Evolutionary conservation across 1,140 invertebrate species (phyloP), one percentile per base, ranked within the genome.

Genomic region (Nomia melanderi): DNA sequence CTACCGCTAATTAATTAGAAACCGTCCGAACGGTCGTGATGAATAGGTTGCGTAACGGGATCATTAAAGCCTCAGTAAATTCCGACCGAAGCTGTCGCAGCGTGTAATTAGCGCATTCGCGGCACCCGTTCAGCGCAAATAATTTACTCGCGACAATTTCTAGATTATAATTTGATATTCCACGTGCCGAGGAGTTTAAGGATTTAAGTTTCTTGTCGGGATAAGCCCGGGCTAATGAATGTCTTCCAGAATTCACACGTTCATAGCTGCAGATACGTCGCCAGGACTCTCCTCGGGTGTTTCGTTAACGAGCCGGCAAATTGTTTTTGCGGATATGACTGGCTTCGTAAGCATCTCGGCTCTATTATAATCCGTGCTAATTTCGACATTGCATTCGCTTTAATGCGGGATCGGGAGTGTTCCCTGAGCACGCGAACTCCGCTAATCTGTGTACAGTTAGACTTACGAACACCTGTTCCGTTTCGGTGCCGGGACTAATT

Each of bases 1-100:
- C 70, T 85, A 64, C 77, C 80, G 71, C 82, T 86, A 86, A 88
- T 89, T 89, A 90, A 90, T 89, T 90, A 90, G 81, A 81, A 77
- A 75, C 82, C 85, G 79, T 88, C 79, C 76, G 67, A 74, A 81
- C 79, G 80, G 81, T 62, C 78, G 82, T 88, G 88, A 90, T 88
- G 87, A 90, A 89, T 89, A 86, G 88, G 77, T 67, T 62, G 73
- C 78, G 82, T 88, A 88, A 89, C 86, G 76, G 81, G 86, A 89
- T 89, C 88, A 88, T 88, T 88, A 87, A 87, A 86, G 85, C 76
- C 81, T 77, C 79, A 56, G 75, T 84, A 76, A 86, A 88, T 83
- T 82, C 67, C 79, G 70, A 78, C 72, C 78, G 63, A 81, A 84
- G 75, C 80, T 80, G 76, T 70, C 79, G 77, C 79, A 67, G 77